A percentile compares a stretch with the other conserved stretches of the same genome.
These are phyloP conservation scores for Myotis pilosus DNA, from an alignment of 2,797 vertebrate species.

Conservation along the genomic window DNA sequence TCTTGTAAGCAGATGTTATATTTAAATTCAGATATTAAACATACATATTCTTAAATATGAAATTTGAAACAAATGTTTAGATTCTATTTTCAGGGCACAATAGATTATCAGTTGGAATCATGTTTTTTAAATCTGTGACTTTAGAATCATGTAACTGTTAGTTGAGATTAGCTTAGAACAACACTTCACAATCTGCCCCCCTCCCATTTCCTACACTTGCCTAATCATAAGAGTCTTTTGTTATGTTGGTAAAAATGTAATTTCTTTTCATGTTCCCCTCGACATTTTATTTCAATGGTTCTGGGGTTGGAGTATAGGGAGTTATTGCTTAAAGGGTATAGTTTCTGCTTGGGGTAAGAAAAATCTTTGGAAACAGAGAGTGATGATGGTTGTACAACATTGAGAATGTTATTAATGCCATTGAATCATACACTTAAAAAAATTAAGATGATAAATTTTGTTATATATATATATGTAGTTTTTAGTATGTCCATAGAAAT, in stretches of 20 bases:
- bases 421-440: not conserved
- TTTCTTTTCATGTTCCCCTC: not conserved
- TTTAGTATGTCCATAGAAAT: not conserved
- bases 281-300: not conserved
- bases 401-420: not conserved
- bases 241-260: not conserved
- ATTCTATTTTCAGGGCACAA: not conserved
- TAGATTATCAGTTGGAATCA: not conserved
- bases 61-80: not conserved
- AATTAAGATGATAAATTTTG: not conserved
- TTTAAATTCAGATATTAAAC: constrained; percentile 8
- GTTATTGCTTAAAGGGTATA: not conserved
- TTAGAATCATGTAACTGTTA: not conserved
- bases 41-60: not conserved
- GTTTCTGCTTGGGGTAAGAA: not conserved
- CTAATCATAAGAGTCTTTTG: not conserved
- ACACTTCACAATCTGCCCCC: not conserved
- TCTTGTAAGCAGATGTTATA: not conserved
- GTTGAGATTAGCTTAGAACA: not conserved
- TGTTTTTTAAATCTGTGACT: not conserved
- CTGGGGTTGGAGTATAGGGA: not conserved
- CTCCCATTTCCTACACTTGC: not conserved
- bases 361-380: not conserved
- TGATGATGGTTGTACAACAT: not conserved
- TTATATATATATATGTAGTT: no score